Percentiles rank a stretch among this genome's conserved stretches.
These are phyloP conservation scores for Carapus acus DNA, from an alignment of 2,797 vertebrate genomes.

Conservation along the genomic window DNA sequence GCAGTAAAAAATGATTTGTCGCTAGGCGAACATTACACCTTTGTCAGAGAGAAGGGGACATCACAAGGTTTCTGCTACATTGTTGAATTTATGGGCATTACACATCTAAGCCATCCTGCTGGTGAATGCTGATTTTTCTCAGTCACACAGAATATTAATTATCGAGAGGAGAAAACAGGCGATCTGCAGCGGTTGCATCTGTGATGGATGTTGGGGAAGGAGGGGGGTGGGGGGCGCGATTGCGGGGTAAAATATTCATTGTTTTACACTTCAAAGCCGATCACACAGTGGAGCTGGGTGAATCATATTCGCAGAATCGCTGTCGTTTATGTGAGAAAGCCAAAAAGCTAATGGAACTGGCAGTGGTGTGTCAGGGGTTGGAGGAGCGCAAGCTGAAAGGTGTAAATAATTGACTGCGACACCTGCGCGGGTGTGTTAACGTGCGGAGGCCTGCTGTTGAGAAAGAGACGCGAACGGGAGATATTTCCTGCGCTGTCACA, in stretches of 20 bases:
- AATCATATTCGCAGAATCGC: no score
- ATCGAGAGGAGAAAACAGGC: constrained; percentile 25
- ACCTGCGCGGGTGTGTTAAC: no score
- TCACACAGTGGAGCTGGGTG: constrained; percentile 30
- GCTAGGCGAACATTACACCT: no score
- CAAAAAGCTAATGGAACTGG: constrained; percentile 42
- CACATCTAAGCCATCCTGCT: constrained; percentile 30
- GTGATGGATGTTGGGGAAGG: constrained; percentile 15
- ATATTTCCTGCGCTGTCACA: no score
- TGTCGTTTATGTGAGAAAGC: constrained; percentile 32
- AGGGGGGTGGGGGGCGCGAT: no score
- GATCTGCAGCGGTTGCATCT: constrained; percentile 26
- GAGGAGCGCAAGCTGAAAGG: constrained; percentile 7
- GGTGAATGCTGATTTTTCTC: constrained; percentile 7
- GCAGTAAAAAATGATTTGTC: no score
- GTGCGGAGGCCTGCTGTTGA: no score
- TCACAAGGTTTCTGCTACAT: no score
- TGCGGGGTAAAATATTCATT: constrained; percentile 44
- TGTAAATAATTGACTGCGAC: no score
- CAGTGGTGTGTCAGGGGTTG: constrained; percentile 17
- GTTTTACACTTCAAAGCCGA: constrained; percentile 49
- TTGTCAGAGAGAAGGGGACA: no score
- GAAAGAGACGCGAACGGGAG: no score
- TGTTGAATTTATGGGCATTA: no score
- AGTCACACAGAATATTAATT: constrained; percentile 35